Conservation (phyloP, 2,797 vertebrate species). For the Strix occidentalis region DNA sequence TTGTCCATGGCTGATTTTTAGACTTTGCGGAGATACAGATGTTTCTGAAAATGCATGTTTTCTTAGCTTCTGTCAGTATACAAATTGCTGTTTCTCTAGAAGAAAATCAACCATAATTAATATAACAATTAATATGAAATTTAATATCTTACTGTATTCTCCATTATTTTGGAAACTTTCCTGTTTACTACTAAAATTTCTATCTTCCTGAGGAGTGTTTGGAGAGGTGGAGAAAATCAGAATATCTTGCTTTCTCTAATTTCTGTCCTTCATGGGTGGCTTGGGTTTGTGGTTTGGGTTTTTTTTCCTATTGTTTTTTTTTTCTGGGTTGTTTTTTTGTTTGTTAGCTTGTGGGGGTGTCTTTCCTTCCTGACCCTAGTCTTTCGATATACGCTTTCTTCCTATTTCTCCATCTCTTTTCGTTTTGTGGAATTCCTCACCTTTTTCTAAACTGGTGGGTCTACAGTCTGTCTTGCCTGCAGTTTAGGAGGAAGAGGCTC, state of each 20-base stretch:
- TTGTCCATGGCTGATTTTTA: not conserved
- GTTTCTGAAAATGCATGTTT: not conserved
- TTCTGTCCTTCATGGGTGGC: rapidly evolving
- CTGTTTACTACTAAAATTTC: not conserved
- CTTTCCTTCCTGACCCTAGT: not conserved
- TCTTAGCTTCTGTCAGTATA: not conserved
- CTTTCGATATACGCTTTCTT: not conserved
- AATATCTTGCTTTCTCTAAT: not conserved
- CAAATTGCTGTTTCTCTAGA: not conserved
- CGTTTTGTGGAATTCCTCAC: rapidly evolving
- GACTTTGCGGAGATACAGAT: not conserved
- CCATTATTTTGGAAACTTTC: not conserved
- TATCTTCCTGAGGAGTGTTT: rapidly evolving
- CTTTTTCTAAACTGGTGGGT: not conserved
- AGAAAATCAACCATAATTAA: not conserved
- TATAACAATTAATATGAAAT: not conserved
- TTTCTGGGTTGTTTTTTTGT: not conserved
- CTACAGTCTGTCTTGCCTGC: not conserved
- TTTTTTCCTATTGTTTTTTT: rapidly evolving
- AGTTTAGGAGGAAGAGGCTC: not conserved
- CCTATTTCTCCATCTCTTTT: not conserved
- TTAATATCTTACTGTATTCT: not conserved
- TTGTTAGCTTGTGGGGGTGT: not conserved
- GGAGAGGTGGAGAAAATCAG: not conserved
- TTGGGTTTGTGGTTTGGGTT: not conserved